These are phyloP conservation scores for Cataglyphis albicans DNA, from an alignment of 2,888 invertebrate genomes.

Conservation along the genomic window DNA sequence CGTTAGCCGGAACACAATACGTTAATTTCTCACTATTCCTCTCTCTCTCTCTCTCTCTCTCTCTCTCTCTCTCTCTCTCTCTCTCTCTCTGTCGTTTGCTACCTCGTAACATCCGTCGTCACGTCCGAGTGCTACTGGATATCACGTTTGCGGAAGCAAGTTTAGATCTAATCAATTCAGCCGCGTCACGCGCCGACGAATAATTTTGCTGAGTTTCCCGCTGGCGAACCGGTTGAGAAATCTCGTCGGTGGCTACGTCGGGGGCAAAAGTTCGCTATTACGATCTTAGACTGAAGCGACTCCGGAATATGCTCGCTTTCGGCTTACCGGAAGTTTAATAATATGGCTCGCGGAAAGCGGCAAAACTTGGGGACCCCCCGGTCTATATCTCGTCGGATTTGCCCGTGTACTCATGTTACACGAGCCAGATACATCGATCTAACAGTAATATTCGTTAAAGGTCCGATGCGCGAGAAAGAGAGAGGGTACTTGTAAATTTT, in stretches of 20 bases:
- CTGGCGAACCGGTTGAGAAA: conserved; percentile 47
- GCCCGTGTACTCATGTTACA: conserved; percentile 39
- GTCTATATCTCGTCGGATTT: conserved; percentile 56
- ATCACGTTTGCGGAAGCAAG: conserved; percentile 52
- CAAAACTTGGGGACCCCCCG: conserved; percentile 61
- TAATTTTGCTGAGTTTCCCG: conserved; percentile 61
- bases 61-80: neutral
- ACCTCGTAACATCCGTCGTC: conserved; percentile 37
- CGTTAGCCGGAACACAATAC: conserved; percentile 22
- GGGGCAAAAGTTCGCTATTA: conserved; percentile 69
- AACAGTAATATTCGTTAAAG: conserved; percentile 57
- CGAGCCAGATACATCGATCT: conserved; percentile 48
- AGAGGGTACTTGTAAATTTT: conserved; percentile 45
- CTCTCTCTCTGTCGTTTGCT: neutral
- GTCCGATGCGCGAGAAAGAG: neutral
- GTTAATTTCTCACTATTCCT: conserved; percentile 33
- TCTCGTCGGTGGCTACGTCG: conserved; percentile 53
- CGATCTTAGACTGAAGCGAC: conserved; percentile 61
- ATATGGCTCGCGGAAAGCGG: conserved; percentile 64
- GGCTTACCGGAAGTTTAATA: conserved; percentile 72
- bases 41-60: neutral
- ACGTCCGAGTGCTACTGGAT: conserved; percentile 40
- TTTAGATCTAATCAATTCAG: conserved; percentile 72
- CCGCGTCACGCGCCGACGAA: conserved; percentile 63
- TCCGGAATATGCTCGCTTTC: conserved; percentile 65